Evolutionary conservation across 64 coral and sea anemone genomes (phyloP).

Genomic region (Anthopleura sola): DNA sequence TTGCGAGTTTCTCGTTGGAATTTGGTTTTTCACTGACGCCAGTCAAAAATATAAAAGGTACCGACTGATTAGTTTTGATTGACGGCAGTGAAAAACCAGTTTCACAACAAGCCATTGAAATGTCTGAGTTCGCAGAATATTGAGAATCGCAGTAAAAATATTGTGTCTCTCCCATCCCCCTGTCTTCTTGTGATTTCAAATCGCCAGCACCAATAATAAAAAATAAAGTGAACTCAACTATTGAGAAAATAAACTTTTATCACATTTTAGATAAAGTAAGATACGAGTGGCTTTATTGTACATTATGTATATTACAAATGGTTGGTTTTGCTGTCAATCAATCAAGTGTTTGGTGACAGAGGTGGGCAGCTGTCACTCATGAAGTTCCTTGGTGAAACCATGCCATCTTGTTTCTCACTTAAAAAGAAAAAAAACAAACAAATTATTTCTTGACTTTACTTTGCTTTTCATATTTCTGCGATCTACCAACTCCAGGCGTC

Average conservation of each 20-base stretch:
- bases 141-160: too few species aligned
- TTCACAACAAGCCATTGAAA: too few species aligned
- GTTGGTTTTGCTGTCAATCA: background rate
- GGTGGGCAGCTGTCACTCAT: constrained; percentile 88
- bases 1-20: too few species aligned
- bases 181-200: too few species aligned
- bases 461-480: too few species aligned
- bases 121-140: too few species aligned
- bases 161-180: too few species aligned
- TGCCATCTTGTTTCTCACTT: constrained; percentile 97
- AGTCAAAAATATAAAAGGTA: too few species aligned
- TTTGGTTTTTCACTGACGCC: too few species aligned
- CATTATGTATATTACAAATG: constrained; percentile 6
- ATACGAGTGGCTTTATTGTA: background rate
- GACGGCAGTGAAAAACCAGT: too few species aligned
- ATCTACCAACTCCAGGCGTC: too few species aligned
- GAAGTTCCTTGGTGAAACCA: constrained; percentile 91
- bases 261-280: background rate
- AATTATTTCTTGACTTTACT: background rate
- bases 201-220: background rate
- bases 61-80: too few species aligned
- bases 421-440: constrained; percentile 25
- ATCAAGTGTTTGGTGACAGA: constrained; percentile 50
- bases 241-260: background rate
- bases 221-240: background rate